Evolutionary conservation across 1,140 invertebrate genomes (phyloP).

Genomic region (Eufriesea mexicana): DNA sequence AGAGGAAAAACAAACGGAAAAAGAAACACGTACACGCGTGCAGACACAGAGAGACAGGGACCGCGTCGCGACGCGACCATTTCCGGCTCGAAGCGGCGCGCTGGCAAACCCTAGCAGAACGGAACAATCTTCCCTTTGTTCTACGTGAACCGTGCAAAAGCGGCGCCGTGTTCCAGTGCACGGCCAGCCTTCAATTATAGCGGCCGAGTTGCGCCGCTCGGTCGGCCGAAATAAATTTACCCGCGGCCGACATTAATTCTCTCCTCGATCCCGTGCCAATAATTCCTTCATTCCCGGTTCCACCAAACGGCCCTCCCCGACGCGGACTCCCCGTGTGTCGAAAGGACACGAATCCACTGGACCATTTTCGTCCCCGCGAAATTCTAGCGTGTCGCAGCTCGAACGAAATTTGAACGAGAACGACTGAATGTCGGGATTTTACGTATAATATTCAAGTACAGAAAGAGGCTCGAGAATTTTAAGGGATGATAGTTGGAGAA

Average conservation of each 20-base stretch:
- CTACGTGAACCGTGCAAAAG: constrained; percentile 15
- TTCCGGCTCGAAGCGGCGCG: constrained; percentile 15
- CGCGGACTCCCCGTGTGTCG: too few species aligned
- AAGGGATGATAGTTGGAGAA: too few species aligned
- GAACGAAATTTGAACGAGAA: too few species aligned
- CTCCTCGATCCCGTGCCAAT: constrained; percentile 28
- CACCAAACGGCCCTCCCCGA: too few species aligned
- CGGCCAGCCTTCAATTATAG: constrained; percentile 27
- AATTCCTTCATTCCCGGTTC: constrained; percentile 4
- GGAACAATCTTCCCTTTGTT: constrained; percentile 36
- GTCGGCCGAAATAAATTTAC: constrained; percentile 32
- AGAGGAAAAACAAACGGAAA: not conserved
- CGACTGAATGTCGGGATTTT: too few species aligned
- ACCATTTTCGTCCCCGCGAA: too few species aligned
- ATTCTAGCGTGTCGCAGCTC: too few species aligned
- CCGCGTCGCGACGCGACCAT: constrained; percentile 1
- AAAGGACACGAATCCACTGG: too few species aligned
- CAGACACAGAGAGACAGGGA: not conserved
- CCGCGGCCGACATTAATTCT: constrained; percentile 15
- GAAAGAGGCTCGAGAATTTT: too few species aligned
- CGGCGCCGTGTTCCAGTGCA: not conserved
- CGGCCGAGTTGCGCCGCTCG: not conserved
- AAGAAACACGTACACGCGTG: too few species aligned
- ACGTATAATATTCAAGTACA: too few species aligned
- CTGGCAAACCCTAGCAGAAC: not conserved